Evolutionary conservation across 92 coral and sea anemone genomes (phyloP).

Genomic region (Ricordea florida): DNA sequence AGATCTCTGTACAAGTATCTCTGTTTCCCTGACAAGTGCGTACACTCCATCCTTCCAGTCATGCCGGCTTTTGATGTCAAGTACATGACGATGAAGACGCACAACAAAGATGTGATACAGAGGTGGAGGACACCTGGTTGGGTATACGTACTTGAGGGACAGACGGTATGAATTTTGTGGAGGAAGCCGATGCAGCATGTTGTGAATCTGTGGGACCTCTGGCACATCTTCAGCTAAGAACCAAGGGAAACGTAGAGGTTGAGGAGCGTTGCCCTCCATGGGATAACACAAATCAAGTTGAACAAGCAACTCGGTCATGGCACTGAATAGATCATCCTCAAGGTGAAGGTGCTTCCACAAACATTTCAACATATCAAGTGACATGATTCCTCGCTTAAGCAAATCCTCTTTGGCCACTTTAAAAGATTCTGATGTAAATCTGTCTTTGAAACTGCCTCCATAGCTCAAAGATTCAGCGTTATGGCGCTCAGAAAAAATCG

Average conservation of each 20-base stretch:
- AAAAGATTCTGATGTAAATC: constrained; percentile 1
- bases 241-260: constrained; percentile 67
- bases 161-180: neutral
- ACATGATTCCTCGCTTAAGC: constrained; percentile 58
- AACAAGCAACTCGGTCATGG: constrained; percentile 58
- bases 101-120: constrained; percentile 60
- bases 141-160: constrained; percentile 51
- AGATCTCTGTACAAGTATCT: constrained; percentile 36
- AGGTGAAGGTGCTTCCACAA: constrained; percentile 41
- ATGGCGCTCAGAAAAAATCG: constrained; percentile 47
- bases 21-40: constrained; percentile 28
- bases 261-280: neutral
- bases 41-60: constrained; percentile 66
- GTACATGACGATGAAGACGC: constrained; percentile 47
- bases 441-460: neutral
- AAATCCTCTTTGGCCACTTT: constrained; percentile 41
- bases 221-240: constrained; percentile 46
- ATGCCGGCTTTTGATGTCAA: constrained; percentile 39
- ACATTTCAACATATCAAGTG: constrained; percentile 30
- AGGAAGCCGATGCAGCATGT: constrained; percentile 5
- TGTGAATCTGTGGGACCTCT: neutral
- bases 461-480: neutral
- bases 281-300: constrained; percentile 69
- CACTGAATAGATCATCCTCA: constrained; percentile 47
- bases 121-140: constrained; percentile 42